Conservation (phyloP, 1,140 invertebrate genomes). For the Halesus radiatus region DNA sequence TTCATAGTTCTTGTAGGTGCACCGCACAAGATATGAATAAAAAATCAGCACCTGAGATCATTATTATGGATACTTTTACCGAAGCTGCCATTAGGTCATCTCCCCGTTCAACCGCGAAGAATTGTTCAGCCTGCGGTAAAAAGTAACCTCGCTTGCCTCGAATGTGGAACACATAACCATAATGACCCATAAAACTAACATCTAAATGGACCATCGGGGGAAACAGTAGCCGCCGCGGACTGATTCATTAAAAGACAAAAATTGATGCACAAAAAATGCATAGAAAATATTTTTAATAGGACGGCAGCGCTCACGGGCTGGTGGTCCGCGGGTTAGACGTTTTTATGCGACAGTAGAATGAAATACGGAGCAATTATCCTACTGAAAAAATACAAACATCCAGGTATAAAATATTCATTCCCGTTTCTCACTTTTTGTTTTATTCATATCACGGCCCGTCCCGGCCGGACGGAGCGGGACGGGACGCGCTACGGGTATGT, state of each 20-base stretch:
- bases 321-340: conserved; percentile 47
- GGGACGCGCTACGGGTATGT: not conserved
- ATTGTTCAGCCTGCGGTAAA: not conserved
- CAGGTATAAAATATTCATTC: conserved; percentile 56
- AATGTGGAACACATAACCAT: not conserved
- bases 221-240: conserved; percentile 39
- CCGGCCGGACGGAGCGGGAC: not conserved
- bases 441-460: conserved; percentile 39
- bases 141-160: not conserved
- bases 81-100: too few relatives aligned
- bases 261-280: conserved; percentile 49
- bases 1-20: too few relatives aligned
- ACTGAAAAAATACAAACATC: conserved; percentile 54
- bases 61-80: too few relatives aligned
- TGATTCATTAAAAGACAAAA: conserved; percentile 46
- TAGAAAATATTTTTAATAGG: conserved; percentile 52
- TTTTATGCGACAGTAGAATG: conserved; percentile 56
- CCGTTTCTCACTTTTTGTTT: conserved; percentile 46
- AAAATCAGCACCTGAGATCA: too few relatives aligned
- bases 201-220: conserved; percentile 27
- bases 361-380: conserved; percentile 58
- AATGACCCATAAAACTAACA: conserved; percentile 25
- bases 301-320: conserved; percentile 7
- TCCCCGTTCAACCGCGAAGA: not conserved
- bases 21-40: too few relatives aligned